These are phyloP conservation scores for Orchestia grillus DNA, from an alignment of 1,140 invertebrate species.

Conservation along the genomic window DNA sequence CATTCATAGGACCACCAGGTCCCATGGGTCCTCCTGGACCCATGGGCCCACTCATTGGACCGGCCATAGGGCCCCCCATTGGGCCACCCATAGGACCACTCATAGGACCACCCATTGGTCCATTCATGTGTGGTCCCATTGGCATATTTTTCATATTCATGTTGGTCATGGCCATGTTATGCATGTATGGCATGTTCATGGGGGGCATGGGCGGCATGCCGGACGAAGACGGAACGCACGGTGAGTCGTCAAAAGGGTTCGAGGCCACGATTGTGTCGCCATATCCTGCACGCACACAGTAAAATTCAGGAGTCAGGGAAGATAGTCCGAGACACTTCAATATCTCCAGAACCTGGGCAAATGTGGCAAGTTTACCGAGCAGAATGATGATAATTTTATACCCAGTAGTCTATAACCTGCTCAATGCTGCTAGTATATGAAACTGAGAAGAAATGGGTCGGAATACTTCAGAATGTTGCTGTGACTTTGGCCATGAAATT, in stretches of 20 bases:
- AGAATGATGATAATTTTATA: no score
- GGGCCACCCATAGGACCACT: slow-evolving; percentile 65
- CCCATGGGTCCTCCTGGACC: slow-evolving; percentile 62
- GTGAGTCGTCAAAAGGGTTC: slow-evolving; percentile 95
- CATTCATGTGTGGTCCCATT: slow-evolving; percentile 69
- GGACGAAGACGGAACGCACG: slow-evolving; percentile 73
- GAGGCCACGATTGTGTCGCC: slow-evolving; percentile 94
- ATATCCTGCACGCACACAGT: slow-evolving; percentile 64
- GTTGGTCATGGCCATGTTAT: slow-evolving; percentile 64
- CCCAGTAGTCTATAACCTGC: no score
- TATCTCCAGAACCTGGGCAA: no score
- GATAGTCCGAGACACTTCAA: no score
- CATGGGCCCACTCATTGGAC: slow-evolving; percentile 66
- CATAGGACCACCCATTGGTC: slow-evolving; percentile 68
- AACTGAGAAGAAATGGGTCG: no score
- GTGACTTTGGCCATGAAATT: no score
- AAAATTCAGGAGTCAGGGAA: neutral
- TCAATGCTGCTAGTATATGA: no score
- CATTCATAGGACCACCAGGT: slow-evolving; percentile 67
- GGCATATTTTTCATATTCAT: slow-evolving; percentile 66
- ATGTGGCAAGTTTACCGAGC: no score
- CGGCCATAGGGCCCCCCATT: slow-evolving; percentile 64
- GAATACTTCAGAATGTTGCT: no score
- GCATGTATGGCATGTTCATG: slow-evolving; percentile 65
- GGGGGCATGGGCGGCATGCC: slow-evolving; percentile 89